Base-by-base conservation (phyloP, 2,113 vertebrate species). In the Seriola aureovittata region DNA sequence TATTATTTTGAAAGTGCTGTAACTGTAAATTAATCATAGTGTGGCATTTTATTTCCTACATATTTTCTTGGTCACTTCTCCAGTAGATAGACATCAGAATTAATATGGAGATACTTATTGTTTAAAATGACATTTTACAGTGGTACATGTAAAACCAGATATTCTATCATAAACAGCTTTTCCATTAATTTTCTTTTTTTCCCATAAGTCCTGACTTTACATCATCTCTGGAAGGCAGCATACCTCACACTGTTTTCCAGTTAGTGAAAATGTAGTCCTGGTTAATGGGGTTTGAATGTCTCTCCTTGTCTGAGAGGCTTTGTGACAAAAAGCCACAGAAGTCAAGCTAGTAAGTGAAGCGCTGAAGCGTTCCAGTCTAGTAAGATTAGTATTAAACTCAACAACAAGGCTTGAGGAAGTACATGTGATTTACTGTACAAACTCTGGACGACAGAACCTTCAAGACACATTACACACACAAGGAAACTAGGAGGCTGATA, bases 391-490 rank as follows among this genome's bases (percentile, higher is more conserved):
- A 52, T 87, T 84, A 78, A 81, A 67, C 58, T 78, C 46, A 29
- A 48, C 69, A 42, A 10, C 29, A 17, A 48, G 40, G 71, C 67
- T 66, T 6, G 44, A 59, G 59, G 54, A 71, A 46, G 65, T 54
- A 80, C 76, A 34, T 57, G 73, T 40, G 71, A 54, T 17, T 58
- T 87, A 71, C 9, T 74, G 81, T 59, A 62, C 73, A 68, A 88
- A 89, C 38, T 67, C 64, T 52, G 70, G 58, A 48, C 46, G 89
- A 88, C 92, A 89, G 80, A 62, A 78, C 67, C 80, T 81, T 92
- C 86, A 68, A 78, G 44, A 85, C 70, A 66, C 68, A 82, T 91
- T 85, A 88, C 21, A 66, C 71, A 80, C 80, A 72, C 38, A 36
- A 6, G 36, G 59, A 80, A 67, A 69, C 10, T 38, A 4, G 6